Evolutionary conservation across 2,888 invertebrate genomes (phyloP).

Genomic region (Acanthosoma haemorrhoidale): DNA sequence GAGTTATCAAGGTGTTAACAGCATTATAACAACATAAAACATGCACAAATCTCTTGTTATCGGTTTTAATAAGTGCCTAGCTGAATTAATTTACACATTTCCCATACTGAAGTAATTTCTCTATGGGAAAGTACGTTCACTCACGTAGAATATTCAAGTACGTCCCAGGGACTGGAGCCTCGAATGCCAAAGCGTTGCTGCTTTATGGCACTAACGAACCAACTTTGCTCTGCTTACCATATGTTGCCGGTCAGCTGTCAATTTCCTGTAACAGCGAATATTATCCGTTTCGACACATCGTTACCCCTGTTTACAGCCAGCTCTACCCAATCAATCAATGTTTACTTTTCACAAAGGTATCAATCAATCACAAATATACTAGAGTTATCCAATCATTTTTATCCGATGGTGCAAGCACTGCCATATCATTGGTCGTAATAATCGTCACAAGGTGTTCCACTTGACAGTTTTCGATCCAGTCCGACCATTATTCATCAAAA

Average conservation of each 20-base stretch:
- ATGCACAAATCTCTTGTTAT: background rate
- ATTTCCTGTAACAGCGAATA: background rate
- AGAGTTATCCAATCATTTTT: too few species aligned
- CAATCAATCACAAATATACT: too few species aligned
- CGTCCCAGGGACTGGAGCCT: background rate
- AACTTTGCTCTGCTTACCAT: background rate
- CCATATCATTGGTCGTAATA: too few species aligned
- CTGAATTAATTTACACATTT: background rate
- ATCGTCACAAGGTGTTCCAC: too few species aligned
- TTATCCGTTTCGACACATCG: too few species aligned
- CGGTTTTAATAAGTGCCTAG: background rate
- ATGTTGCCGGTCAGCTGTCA: background rate
- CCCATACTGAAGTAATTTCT: background rate
- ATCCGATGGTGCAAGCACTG: too few species aligned
- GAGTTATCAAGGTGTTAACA: background rate
- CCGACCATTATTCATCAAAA: too few species aligned
- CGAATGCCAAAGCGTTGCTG: background rate
- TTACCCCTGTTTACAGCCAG: too few species aligned
- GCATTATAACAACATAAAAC: conserved; percentile 4
- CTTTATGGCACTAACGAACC: conserved; percentile 4
- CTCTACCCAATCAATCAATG: too few species aligned
- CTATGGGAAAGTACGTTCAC: background rate
- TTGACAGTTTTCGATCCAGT: too few species aligned
- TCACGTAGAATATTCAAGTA: conserved; percentile 3
- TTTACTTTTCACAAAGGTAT: too few species aligned